Evolutionary conservation across 2,888 invertebrate genomes (phyloP), one percentile per base, ranked within the genome.

Genomic region (Mesorhabditis belari): DNA sequence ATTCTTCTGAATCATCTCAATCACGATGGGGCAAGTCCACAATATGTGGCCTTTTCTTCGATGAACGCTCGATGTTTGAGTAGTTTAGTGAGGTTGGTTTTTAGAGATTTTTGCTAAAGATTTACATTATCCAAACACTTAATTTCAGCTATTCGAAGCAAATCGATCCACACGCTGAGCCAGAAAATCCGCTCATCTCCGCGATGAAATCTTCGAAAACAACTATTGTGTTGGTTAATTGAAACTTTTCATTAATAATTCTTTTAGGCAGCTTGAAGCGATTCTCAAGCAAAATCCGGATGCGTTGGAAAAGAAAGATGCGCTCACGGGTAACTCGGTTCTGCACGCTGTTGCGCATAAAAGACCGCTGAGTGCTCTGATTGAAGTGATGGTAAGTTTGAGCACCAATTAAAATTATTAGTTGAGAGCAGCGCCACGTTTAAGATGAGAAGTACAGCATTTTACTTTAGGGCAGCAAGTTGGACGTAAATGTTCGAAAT

Each of bases 401-500:
- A n/a, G n/a, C n/a, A n/a, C n/a, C n/a, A n/a, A n/a, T n/a, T n/a
- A n/a, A n/a, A n/a, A n/a, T n/a, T n/a, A n/a, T n/a, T n/a, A n/a
- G n/a, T n/a, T n/a, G n/a, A n/a, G n/a, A n/a, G n/a, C n/a, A n/a
- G n/a, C n/a, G n/a, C n/a, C n/a, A n/a, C n/a, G n/a, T n/a, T n/a
- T n/a, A n/a, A n/a, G n/a, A n/a, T n/a, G n/a, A n/a, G n/a, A n/a
- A n/a, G n/a, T n/a, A n/a, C n/a, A n/a, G n/a, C n/a, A n/a, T n/a
- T n/a, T n/a, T n/a, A n/a, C n/a, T n/a, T n/a, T n/a, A n/a, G 65
- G 52, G 58, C 26, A 64, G 70, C 9, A 67, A 77, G 53, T 27
- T 77, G 23, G 77, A 83, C 65, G 62, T 83, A 49, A 80, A 83
- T 61, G 77, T 77, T 1, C 59, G 71, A 5, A 83, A 82, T 69